phyloP scores from a whole-genome alignment of 2,888 invertebrate genomes.

The Trilocha varians region DNA sequence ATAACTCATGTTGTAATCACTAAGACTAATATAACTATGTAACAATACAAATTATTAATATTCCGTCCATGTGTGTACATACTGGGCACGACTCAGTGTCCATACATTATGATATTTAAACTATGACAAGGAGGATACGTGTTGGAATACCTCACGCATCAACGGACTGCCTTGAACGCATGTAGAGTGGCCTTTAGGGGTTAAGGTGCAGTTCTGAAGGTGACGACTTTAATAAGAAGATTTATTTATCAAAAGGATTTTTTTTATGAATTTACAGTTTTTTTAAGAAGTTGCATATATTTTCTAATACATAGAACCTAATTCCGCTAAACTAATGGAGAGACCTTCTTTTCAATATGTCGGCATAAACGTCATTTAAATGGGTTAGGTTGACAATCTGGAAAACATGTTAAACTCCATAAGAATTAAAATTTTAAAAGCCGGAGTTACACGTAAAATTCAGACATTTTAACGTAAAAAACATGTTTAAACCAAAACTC shows the following conservation, averaged over 20 bases:
- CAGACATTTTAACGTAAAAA: too few relatives aligned
- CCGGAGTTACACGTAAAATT: too few relatives aligned
- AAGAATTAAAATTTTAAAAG: too few relatives aligned
- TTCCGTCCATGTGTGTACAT: background rate
- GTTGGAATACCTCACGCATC: background rate
- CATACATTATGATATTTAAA: background rate
- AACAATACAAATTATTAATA: background rate
- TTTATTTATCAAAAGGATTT: background rate
- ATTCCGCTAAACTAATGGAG: too few relatives aligned
- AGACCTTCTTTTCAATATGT: too few relatives aligned
- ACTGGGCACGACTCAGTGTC: background rate
- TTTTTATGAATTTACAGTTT: too few relatives aligned
- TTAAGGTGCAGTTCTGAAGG: background rate
- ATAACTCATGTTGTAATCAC: too few relatives aligned
- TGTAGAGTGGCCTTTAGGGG: background rate
- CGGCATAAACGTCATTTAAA: too few relatives aligned
- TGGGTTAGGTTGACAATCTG: too few relatives aligned
- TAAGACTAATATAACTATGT: background rate
- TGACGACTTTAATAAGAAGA: background rate
- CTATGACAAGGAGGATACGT: background rate
- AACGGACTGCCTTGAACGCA: background rate
- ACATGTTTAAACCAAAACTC: too few relatives aligned
- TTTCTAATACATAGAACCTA: background rate
- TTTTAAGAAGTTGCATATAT: too few relatives aligned
- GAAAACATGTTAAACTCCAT: too few relatives aligned